Percentiles rank a stretch among this genome's conserved stretches.
These are phyloP conservation scores for Carettochelys insculpta DNA, from an alignment of 2,113 vertebrate genomes.

Conservation along the genomic window DNA sequence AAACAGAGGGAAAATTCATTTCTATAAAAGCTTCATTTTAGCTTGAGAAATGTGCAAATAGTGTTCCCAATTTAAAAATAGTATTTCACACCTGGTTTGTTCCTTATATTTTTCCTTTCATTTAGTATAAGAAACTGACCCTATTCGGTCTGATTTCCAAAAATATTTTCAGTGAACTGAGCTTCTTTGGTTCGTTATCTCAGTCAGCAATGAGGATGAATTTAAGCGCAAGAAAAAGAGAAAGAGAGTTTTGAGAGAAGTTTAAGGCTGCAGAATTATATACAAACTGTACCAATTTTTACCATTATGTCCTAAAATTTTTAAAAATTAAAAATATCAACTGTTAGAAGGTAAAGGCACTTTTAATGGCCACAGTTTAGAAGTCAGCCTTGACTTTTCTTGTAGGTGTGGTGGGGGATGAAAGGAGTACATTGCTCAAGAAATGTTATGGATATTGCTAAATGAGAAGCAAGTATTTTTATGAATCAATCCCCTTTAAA, in stretches of 20 bases:
- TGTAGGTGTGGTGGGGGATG: no score
- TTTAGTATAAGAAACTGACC: not conserved
- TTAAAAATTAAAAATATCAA: no score
- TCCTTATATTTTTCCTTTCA: not conserved
- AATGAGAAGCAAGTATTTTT: not conserved
- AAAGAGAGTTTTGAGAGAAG: not conserved
- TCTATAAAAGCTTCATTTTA: not conserved
- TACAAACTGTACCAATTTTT: not conserved
- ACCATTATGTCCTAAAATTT: not conserved
- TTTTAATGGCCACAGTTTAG: not conserved
- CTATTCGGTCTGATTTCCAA: not conserved
- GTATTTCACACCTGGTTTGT: not conserved
- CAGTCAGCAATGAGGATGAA: not conserved
- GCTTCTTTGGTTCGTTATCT: not conserved
- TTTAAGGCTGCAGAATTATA: not conserved
- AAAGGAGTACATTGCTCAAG: not conserved
- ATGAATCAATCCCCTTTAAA: rapidly evolving
- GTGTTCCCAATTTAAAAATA: not conserved
- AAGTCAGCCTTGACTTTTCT: not conserved
- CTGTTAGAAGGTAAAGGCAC: not conserved
- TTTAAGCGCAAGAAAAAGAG: not conserved
- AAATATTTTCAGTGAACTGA: not conserved
- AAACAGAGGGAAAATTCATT: not conserved
- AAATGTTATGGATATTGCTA: not conserved
- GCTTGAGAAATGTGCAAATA: not conserved